Evolutionary conservation across 2,797 vertebrate species (phyloP), one percentile per base, ranked within the genome.

Genomic region (Enteromius fasciolatus): DNA sequence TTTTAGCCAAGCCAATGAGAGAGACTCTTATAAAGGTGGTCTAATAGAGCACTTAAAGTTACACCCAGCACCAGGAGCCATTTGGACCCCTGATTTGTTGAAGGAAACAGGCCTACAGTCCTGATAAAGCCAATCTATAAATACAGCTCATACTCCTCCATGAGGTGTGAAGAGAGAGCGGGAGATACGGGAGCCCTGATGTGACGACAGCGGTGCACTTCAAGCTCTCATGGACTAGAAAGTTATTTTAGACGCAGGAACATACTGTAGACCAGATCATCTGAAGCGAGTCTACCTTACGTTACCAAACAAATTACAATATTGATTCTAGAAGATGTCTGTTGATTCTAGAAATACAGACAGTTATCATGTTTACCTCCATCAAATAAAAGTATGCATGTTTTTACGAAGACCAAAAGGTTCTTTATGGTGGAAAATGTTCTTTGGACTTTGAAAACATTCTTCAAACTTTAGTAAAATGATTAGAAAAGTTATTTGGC

Each of bases 111-210:
- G 67, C 68, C 72, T 61, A 67, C 75, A 76, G 69, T 44, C 70
- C 46, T 54, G 84, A 82, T 85, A 84, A 85, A 81, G 33, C 7
- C 64, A 61, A 66, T 61, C 70, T 85, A 73, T 48, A 85, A 75
- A 83, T 74, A 79, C 44, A 82, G 61, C 50, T 33, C 18, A 54
- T 64, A 28, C 15, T 75, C 48, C 31, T 73, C 17, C 67, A 73
- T 70, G 52, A 72, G 59, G 23, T 77, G 14, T 50, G 50, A 12
- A 61, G 66, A 64, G 18, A 76, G 64, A 64, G 54, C 10, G 15
- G 20, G 44, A 66, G 20, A 74, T 72, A 80, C 31, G 18, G 28
- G 7, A 28, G 10, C 17, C 50, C 23, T 80, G 68, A 63, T 72
- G 39, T 36, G 41, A 73, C 36, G 68, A 72, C 54, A 50, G 28